Evolutionary conservation across 2,113 vertebrate genomes (phyloP).

Genomic region (Sinocyclocheilus anophthalmus): DNA sequence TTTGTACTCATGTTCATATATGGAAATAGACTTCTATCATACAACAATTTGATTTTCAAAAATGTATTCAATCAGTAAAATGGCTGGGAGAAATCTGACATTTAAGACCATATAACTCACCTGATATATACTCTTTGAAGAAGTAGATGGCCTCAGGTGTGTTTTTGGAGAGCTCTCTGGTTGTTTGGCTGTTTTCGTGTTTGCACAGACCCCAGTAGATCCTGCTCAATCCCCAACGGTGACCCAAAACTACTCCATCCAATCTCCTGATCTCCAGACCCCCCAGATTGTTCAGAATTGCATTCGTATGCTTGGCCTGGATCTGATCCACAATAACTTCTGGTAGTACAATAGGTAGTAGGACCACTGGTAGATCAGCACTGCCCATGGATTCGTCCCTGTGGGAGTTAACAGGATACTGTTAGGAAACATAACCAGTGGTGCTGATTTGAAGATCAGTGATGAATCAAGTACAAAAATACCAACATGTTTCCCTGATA

Average conservation of each 20-base stretch:
- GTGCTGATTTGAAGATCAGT: neutral
- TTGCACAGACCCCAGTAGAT: constrained; percentile 74
- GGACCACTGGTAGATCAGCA: constrained; percentile 54
- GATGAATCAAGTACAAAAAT: neutral
- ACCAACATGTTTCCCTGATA: constrained; percentile 66
- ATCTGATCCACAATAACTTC: constrained; percentile 67
- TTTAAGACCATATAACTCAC: constrained; percentile 59
- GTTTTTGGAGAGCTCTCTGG: constrained; percentile 72
- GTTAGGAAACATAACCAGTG: neutral
- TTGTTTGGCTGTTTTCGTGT: constrained; percentile 58
- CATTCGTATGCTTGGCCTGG: constrained; percentile 67
- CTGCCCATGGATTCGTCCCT: neutral
- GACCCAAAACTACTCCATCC: constrained; percentile 58
- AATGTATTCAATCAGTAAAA: no score
- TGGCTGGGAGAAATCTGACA: neutral
- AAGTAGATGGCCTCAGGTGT: constrained; percentile 63
- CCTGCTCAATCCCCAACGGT: constrained; percentile 63
- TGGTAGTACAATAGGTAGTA: constrained; percentile 69
- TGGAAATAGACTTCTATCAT: no score
- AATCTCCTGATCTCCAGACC: constrained; percentile 74
- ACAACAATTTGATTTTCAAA: no score
- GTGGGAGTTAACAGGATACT: neutral
- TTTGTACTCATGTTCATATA: no score
- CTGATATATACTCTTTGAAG: constrained; percentile 74
- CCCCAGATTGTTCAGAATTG: constrained; percentile 75